These are phyloP conservation scores for Lutraria rhynchaena DNA, from an alignment of 1,140 invertebrate genomes.

Conservation along the genomic window DNA sequence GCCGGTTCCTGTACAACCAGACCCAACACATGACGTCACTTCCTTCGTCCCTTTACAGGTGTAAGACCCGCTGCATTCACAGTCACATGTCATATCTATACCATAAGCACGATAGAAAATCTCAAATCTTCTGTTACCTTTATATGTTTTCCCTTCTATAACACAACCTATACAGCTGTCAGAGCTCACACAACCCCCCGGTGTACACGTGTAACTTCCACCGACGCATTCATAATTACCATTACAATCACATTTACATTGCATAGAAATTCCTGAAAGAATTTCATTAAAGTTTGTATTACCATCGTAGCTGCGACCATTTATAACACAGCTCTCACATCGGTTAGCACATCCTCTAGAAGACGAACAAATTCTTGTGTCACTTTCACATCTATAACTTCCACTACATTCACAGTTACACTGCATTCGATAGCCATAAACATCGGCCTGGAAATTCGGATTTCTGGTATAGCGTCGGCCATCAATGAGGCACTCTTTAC, in stretches of 20 bases:
- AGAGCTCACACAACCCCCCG: slow-evolving; percentile 11
- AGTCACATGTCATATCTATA: slow-evolving; percentile 41
- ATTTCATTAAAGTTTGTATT: slow-evolving; percentile 19
- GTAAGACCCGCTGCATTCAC: slow-evolving; percentile 52
- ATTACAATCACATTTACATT: slow-evolving; percentile 43
- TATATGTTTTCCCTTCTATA: slow-evolving; percentile 40
- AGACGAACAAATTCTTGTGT: neutral
- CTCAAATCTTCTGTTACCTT: slow-evolving; percentile 43
- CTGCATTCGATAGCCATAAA: slow-evolving; percentile 21
- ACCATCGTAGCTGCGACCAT: neutral
- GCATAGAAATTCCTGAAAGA: slow-evolving; percentile 29
- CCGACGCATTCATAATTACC: slow-evolving; percentile 34
- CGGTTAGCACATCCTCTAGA: neutral
- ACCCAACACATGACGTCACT: slow-evolving; percentile 17
- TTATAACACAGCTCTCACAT: slow-evolving; percentile 7
- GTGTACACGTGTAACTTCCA: slow-evolving; percentile 18
- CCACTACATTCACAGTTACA: slow-evolving; percentile 49
- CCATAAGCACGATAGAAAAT: slow-evolving; percentile 46
- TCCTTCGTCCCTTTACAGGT: slow-evolving; percentile 41
- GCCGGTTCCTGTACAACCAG: slow-evolving; percentile 5
- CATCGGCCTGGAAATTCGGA: neutral
- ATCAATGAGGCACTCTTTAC: slow-evolving; percentile 29
- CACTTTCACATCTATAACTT: slow-evolving; percentile 38
- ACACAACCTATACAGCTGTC: slow-evolving; percentile 25
- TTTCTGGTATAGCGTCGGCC: slow-evolving; percentile 4